phyloP scores from a whole-genome alignment of 2,113 vertebrate genomes.

The Pica pica region DNA sequence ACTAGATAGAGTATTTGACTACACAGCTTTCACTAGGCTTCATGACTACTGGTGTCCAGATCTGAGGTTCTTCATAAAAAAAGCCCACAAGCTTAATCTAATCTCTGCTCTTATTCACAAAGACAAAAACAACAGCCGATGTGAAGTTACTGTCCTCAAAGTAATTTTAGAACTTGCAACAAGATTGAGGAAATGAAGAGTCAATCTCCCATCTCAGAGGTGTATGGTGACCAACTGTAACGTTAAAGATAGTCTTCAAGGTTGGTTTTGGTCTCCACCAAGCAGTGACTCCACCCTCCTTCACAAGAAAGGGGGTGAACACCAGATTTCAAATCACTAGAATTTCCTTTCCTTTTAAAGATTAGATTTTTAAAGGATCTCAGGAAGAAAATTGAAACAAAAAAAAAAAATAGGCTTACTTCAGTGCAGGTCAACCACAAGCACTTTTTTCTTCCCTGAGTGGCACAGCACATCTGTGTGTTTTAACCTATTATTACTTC shows the following conservation, averaged over 20 bases:
- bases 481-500: background rate
- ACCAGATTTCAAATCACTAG: background rate
- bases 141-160: background rate
- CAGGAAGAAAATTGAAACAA: background rate
- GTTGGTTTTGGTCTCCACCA: background rate
- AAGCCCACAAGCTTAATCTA: background rate
- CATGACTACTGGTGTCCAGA: background rate
- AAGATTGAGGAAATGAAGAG: background rate
- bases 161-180: background rate
- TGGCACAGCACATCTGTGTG: background rate
- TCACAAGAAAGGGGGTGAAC: background rate
- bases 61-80: background rate
- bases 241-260: fast-evolving
- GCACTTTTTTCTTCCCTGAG: background rate
- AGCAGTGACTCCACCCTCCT: background rate
- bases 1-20: background rate
- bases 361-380: background rate
- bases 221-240: background rate
- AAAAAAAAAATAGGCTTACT: background rate
- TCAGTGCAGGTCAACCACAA: background rate
- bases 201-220: background rate
- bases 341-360: background rate
- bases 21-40: background rate
- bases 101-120: background rate
- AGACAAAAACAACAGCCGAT: background rate